These are phyloP conservation scores for Parauchenoglanis ngamensis DNA, from an alignment of 2,797 vertebrate species.

Conservation along the genomic window DNA sequence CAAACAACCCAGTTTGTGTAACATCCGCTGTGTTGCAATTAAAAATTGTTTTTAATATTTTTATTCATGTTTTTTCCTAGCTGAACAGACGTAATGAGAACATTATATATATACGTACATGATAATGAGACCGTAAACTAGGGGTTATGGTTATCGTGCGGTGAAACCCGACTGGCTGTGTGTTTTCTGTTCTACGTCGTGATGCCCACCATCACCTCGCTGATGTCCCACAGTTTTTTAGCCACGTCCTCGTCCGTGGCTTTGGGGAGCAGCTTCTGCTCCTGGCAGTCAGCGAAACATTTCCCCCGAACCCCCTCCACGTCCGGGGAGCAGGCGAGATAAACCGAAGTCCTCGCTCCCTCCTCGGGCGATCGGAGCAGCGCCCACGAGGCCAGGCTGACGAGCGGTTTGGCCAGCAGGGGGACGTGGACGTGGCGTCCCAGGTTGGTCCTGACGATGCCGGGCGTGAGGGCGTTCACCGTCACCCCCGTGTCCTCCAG, in stretches of 20 bases:
- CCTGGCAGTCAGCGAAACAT: conserved; percentile 87
- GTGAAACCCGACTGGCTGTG: background rate
- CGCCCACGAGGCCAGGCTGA: conserved; percentile 81
- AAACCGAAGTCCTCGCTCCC: conserved; percentile 85
- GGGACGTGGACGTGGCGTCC: conserved; percentile 84
- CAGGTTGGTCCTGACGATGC: conserved; percentile 87
- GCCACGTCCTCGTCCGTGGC: conserved; percentile 83
- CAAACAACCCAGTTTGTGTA: too few relatives aligned
- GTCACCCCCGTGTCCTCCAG: conserved; percentile 83
- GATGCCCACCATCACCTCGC: conserved; percentile 91
- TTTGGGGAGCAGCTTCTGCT: conserved; percentile 83
- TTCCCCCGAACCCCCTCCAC: conserved; percentile 82
- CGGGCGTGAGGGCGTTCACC: conserved; percentile 84
- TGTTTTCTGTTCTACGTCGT: conserved; percentile 69
- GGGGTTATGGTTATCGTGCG: background rate
- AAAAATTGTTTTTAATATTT: background rate
- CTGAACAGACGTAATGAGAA: background rate
- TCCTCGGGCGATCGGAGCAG: conserved; percentile 85
- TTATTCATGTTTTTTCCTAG: background rate
- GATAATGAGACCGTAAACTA: background rate
- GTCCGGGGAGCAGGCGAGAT: conserved; percentile 84
- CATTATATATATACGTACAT: too few relatives aligned
- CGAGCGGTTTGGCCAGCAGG: conserved; percentile 78
- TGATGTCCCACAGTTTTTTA: conserved; percentile 91
- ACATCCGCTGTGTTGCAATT: background rate